phyloP scores from a whole-genome alignment of 2,888 invertebrate species.

The Eupithecia vulgata region DNA sequence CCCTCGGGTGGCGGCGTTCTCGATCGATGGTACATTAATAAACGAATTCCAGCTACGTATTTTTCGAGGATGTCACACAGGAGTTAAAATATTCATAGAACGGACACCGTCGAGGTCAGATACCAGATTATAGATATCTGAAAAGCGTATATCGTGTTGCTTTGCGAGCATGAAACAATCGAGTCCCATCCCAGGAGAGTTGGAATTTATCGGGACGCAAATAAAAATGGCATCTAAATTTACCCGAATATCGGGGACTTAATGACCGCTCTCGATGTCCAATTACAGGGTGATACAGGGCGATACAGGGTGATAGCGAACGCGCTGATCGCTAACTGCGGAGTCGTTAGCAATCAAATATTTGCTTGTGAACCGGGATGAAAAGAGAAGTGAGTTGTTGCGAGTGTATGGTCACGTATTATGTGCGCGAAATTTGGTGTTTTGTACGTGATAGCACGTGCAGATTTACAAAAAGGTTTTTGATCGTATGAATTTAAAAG shows the following conservation, averaged over 20 bases:
- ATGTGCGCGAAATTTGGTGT: slow-evolving; percentile 67
- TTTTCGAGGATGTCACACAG: slow-evolving; percentile 68
- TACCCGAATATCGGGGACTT: slow-evolving; percentile 51
- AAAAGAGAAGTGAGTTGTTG: slow-evolving; percentile 45
- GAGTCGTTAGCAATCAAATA: slow-evolving; percentile 53
- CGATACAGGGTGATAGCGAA: slow-evolving; percentile 47
- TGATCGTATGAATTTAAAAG: slow-evolving; percentile 48
- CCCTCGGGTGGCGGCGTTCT: slow-evolving; percentile 55
- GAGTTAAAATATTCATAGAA: slow-evolving; percentile 79
- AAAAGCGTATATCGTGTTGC: slow-evolving; percentile 62
- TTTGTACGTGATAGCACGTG: slow-evolving; percentile 65
- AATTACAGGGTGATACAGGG: slow-evolving; percentile 56
- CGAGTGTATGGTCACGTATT: slow-evolving; percentile 76
- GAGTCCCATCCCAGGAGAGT: slow-evolving; percentile 35
- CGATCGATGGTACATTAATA: slow-evolving; percentile 77
- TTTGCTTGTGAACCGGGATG: slow-evolving; percentile 56
- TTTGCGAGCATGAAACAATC: slow-evolving; percentile 61
- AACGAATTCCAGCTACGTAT: slow-evolving; percentile 69
- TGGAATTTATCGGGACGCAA: slow-evolving; percentile 52
- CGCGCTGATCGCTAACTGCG: slow-evolving; percentile 51
- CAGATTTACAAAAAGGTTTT: slow-evolving; percentile 58
- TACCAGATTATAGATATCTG: slow-evolving; percentile 69
- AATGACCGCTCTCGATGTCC: slow-evolving; percentile 59
- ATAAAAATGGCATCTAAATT: slow-evolving; percentile 68
- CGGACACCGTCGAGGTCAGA: slow-evolving; percentile 64